Conservation (phyloP, 2,888 invertebrate genomes). For the Augochlorella aurata region DNA sequence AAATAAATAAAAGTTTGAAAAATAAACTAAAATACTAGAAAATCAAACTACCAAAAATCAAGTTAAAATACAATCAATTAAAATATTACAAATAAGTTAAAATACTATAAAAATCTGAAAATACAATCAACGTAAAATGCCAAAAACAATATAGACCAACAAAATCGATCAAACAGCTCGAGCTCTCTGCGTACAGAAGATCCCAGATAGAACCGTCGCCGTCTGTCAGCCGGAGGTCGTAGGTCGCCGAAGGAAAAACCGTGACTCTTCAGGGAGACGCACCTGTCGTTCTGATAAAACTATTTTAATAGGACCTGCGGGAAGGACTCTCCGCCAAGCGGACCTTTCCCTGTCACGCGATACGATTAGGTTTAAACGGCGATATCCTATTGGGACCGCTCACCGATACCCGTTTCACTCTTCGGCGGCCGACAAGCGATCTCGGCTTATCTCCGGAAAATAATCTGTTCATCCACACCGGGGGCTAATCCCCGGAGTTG, state of each 20-base stretch:
- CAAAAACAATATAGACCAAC: too few relatives aligned
- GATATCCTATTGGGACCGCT: constrained; percentile 49
- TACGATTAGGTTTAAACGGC: constrained; percentile 50
- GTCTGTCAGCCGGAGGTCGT: constrained; percentile 1
- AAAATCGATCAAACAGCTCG: too few relatives aligned
- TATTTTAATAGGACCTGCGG: constrained; percentile 20
- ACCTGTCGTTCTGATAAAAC: constrained; percentile 34
- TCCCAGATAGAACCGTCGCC: background rate
- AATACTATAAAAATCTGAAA: too few relatives aligned
- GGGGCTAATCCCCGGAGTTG: constrained; percentile 54
- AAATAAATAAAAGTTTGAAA: too few relatives aligned
- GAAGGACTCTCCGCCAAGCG: constrained; percentile 19
- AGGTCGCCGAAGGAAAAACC: constrained; percentile 16
- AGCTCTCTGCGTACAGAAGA: too few relatives aligned
- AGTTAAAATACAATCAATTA: too few relatives aligned
- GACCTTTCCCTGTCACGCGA: constrained; percentile 46
- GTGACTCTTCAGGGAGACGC: background rate
- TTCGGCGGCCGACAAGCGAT: constrained; percentile 50
- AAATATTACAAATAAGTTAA: too few relatives aligned
- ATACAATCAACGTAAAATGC: too few relatives aligned
- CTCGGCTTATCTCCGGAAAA: constrained; percentile 58
- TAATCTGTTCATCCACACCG: constrained; percentile 67
- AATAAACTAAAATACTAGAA: too few relatives aligned
- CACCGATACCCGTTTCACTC: constrained; percentile 45
- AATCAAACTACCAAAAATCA: too few relatives aligned